Evolutionary conservation across 1,140 invertebrate genomes (phyloP), one percentile per base, ranked within the genome.

Genomic region (Neodiprion virginianus): DNA sequence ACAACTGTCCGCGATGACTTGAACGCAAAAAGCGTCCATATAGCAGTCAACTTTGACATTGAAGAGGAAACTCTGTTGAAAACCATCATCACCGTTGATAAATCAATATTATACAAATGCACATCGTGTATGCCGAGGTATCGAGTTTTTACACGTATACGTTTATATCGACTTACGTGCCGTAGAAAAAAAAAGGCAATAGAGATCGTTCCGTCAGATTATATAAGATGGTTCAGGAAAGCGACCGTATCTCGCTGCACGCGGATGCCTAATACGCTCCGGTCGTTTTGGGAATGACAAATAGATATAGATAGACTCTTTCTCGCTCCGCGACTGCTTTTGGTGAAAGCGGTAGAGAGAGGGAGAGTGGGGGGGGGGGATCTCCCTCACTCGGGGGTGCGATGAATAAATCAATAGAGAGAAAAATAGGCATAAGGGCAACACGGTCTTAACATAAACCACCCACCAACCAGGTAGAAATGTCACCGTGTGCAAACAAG

Each of bases 381-480:
- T 40, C 28, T 40, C 28, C 28, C 28, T 40, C 2, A 40, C 28
- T 61, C n/a, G 53, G 53, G 53, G 53, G 53, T 61, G 53, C 53
- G 53, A 61, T 61, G 53, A 61, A 61, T 61, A 61, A 61, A 61
- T 61, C 53, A 61, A 61, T 61, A 61, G 53, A 61, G 53, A 61
- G 53, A 61, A 61, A 61, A 61, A 61, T 61, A 61, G 53, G 53
- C 53, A 61, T 14, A 8, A 61, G 53, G 53, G 53, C 53, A 61
- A 61, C 53, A 61, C 53, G 53, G 53, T 7, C 53, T 61, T 61
- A 61, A 61, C 53, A 61, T 61, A 61, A 61, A 61, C 53, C 53
- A 61, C 53, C 53, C 53, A 61, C 53, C 53, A 61, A 61, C 53
- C 53, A 61, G 53, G 53, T 61, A 61, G 53, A 61, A 61, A 61